Evolutionary conservation across 1,140 invertebrate species (phyloP), one percentile per base, ranked within the genome.

Genomic region (Apis dorsata): DNA sequence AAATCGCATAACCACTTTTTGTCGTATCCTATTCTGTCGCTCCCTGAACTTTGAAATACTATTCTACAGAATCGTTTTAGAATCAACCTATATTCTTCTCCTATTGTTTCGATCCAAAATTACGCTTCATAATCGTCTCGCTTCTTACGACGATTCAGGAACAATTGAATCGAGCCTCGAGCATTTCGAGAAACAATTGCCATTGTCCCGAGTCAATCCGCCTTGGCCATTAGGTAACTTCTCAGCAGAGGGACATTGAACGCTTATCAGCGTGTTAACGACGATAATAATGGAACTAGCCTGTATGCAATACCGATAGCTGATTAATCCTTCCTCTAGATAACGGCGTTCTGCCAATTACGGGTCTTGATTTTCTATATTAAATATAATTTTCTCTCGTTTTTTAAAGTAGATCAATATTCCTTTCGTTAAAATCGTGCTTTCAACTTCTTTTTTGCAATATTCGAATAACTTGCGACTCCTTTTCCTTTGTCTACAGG

Each of bases 181-280:
- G 51, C 24, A 49, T 49, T 75, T 62, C 13, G 13, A 55, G 75
- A 78, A 78, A 83, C 68, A 70, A 70, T 79, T 63, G 60, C n/a
- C 59, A 71, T 71, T 72, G 75, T 60, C 73, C 74, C 2, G 60
- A 77, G 79, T 69, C 73, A 34, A 82, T 82, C 44, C 65, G 10
- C 15, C 21, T 34, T 19, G 49, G 15, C 57, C 53, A 55, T 83
- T 71, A 65, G 55, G n/a, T 5, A 71, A 71, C 75, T 83, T 78
- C 65, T 83, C 28, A 3, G 51, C 34, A 68, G 55, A 21, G 65
- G 24, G 17, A 21, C 65, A 60, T 49, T 7, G 55, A 69, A 34
- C n/a, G 19, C 19, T 78, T 83, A 83, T 83, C 81, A 51, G 59
- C 68, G 68, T 60, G 80, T 83, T 83, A 78, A 71, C 68, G 81